Conservation (phyloP, 2,888 invertebrate species). For the Caradrina kadenii region DNA sequence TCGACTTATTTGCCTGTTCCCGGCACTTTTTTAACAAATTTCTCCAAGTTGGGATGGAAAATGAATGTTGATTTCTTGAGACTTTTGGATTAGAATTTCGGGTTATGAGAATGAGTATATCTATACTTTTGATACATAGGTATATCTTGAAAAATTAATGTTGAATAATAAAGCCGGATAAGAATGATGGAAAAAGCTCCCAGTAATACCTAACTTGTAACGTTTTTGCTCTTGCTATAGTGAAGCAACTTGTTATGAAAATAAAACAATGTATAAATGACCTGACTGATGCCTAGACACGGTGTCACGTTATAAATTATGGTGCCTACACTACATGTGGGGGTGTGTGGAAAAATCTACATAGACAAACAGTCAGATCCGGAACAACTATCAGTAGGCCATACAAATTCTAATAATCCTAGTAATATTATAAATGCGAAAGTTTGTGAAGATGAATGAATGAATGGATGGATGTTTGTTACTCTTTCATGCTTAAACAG, state of each 20-base stretch:
- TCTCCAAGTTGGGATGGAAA: slow-evolving; percentile 65
- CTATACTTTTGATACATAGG: slow-evolving; percentile 27
- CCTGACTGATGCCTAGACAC: too few species aligned
- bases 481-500: too few species aligned
- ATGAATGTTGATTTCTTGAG: slow-evolving; percentile 68
- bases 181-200: neutral
- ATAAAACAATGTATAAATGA: too few species aligned
- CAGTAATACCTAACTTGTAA: neutral
- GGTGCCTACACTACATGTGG: too few species aligned
- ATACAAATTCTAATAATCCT: too few species aligned
- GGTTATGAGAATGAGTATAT: slow-evolving; percentile 55
- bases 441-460: too few species aligned
- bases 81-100: slow-evolving; percentile 59
- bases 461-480: too few species aligned
- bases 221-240: neutral
- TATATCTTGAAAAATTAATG: slow-evolving; percentile 18
- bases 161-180: slow-evolving; percentile 9
- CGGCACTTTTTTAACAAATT: slow-evolving; percentile 77
- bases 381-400: too few species aligned
- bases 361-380: too few species aligned
- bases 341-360: too few species aligned
- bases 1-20: slow-evolving; percentile 72
- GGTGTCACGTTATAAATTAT: too few species aligned
- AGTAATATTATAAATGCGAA: too few species aligned
- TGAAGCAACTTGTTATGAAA: neutral